phyloP scores from a whole-genome alignment of 2,113 vertebrate genomes.

The Platysteira castanea region DNA sequence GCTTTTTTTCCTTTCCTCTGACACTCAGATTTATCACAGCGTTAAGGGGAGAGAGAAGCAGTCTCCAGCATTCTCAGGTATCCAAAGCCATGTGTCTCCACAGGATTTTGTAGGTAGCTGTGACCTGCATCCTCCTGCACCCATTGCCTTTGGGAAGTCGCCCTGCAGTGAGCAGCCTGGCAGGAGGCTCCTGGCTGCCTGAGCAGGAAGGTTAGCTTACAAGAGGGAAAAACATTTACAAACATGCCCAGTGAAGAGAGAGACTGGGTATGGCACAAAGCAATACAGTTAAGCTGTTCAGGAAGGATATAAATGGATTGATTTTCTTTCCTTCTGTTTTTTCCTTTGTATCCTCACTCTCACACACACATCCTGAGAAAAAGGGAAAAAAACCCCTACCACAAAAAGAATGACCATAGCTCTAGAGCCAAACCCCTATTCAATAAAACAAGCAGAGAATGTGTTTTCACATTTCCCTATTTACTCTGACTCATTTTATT shows the following conservation, averaged over 20 bases:
- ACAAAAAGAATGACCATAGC: neutral
- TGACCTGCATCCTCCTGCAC: neutral
- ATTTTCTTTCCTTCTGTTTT: neutral
- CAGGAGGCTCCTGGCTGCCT: neutral
- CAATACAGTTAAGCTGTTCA: neutral
- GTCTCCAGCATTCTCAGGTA: neutral
- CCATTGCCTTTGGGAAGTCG: accelerated
- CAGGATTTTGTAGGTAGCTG: neutral
- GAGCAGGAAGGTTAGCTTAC: neutral
- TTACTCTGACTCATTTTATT: slow-evolving; percentile 63
- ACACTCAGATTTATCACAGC: neutral
- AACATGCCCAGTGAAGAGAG: neutral
- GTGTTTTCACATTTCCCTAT: slow-evolving; percentile 63
- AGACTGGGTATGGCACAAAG: neutral
- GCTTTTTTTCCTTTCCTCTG: neutral
- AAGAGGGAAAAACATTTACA: neutral
- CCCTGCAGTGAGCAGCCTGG: neutral
- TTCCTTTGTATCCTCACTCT: neutral
- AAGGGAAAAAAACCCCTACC: neutral
- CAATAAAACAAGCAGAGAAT: slow-evolving; percentile 37
- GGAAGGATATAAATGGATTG: neutral
- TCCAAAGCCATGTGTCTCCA: accelerated
- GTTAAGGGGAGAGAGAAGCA: neutral
- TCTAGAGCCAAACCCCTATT: neutral
- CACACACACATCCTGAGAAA: neutral